phyloP scores from a whole-genome alignment of 2,888 invertebrate genomes.

The Stenodera caucasica region DNA sequence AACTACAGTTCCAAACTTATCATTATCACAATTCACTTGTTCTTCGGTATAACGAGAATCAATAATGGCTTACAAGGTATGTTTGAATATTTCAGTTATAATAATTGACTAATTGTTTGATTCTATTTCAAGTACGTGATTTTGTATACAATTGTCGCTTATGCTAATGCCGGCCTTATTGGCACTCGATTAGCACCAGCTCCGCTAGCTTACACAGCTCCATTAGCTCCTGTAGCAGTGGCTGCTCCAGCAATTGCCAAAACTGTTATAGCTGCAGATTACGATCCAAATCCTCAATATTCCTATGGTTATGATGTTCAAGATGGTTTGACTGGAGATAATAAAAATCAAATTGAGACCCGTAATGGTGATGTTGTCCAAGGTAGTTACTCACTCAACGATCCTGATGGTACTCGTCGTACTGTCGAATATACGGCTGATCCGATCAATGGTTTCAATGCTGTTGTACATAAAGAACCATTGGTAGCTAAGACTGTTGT shows the following conservation, averaged over 20 bases:
- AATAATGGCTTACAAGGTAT: neutral
- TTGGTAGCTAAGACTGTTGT: conserved; percentile 34
- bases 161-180: conserved; percentile 2
- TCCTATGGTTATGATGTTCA: conserved; percentile 63
- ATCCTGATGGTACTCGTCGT: conserved; percentile 66
- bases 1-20: neutral
- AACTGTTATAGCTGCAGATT: conserved; percentile 41
- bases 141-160: neutral
- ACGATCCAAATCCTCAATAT: conserved; percentile 58
- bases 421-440: conserved; percentile 65
- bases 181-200: conserved; percentile 9
- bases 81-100: neutral
- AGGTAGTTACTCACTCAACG: conserved; percentile 61
- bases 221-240: conserved; percentile 33
- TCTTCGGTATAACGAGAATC: neutral
- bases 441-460: conserved; percentile 61
- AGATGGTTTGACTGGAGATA: conserved; percentile 62
- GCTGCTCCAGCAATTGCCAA: conserved; percentile 36
- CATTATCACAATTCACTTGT: neutral
- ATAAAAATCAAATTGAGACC: conserved; percentile 65
- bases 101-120: too few relatives aligned
- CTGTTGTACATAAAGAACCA: conserved; percentile 60
- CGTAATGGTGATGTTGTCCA: conserved; percentile 66
- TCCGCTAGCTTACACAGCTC: conserved; percentile 13
- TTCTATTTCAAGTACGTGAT: neutral